Evolutionary conservation across 2,888 invertebrate genomes (phyloP), one percentile per base, ranked within the genome.

Genomic region (Sycophila texana): DNA sequence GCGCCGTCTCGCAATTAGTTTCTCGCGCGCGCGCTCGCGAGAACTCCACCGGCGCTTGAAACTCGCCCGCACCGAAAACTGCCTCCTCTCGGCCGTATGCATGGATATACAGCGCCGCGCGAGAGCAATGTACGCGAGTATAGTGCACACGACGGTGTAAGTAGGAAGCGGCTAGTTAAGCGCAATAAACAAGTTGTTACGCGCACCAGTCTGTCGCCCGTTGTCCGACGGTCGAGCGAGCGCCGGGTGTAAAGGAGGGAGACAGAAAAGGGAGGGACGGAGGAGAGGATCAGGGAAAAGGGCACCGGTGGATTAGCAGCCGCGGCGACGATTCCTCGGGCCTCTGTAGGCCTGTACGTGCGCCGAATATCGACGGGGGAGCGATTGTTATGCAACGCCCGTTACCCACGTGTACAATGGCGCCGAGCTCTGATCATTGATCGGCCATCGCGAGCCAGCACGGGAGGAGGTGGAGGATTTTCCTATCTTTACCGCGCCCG

Each of bases 91-190:
- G 49, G 1, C 26, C 51, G 3, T 71, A 5, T 10, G 30, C 51
- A 53, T 20, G 53, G n/a, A n/a, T 61, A 61, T 7, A 20, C 20
- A 47, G 16, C 1, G 61, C 22, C 57, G 72, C 57, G 72, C 22
- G 68, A 63, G 74, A 78, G 74, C 72, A 58, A 65, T 51, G 70
- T 75, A 47, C 73, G 75, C 66, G 72, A 55, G 20, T n/a, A n/a
- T n/a, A n/a, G n/a, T 76, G 67, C 71, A 75, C 75, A 70, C 39
- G 61, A 13, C 26, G n/a, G 75, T 81, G 83, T 86, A 86, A 88
- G 86, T 88, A 89, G 88, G 89, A 89, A 89, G 84, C 84, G 84
- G 82, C 85, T 86, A 85, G 85, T 88, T 89, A 88, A 87, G 83
- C 82, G 86, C 84, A 88, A 89, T 89, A 88, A 89, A 88, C 86